Percentiles rank a stretch among this genome's conserved stretches.
phyloP scores from a whole-genome alignment of 2,888 invertebrate genomes.

The Apomyelois bistriatella region DNA sequence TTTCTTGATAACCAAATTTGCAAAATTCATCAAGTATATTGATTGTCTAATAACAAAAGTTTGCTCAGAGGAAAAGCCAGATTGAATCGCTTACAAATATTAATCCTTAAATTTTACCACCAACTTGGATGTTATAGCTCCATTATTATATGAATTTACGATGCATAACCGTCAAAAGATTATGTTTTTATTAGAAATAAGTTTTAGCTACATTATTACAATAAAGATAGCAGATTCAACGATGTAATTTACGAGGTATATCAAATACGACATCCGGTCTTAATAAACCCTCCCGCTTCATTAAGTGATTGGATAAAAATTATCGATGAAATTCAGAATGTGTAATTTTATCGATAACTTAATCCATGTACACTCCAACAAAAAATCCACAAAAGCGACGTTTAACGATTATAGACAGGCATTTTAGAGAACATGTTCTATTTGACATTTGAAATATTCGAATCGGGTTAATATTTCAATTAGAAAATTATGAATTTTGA shows the following conservation, averaged over 20 bases:
- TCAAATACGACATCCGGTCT: conserved; percentile 47
- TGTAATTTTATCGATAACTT: too few relatives aligned
- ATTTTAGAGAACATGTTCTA: too few relatives aligned
- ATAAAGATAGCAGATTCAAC: conserved; percentile 29
- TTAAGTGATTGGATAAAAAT: conserved; percentile 21
- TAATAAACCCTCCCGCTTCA: conserved; percentile 43
- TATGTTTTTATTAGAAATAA: conserved; percentile 12
- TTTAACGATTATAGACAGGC: neutral
- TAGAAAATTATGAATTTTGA: neutral
- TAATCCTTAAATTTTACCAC: too few relatives aligned
- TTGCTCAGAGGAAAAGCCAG: too few relatives aligned
- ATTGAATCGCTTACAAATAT: too few relatives aligned
- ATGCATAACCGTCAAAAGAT: neutral
- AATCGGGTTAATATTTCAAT: neutral
- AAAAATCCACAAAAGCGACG: neutral
- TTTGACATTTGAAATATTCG: neutral
- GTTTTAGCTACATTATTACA: conserved; percentile 6
- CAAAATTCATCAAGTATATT: neutral
- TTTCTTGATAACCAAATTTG: too few relatives aligned
- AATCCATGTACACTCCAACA: too few relatives aligned
- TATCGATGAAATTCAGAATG: conserved; percentile 20
- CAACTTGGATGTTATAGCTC: neutral
- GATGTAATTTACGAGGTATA: conserved; percentile 44
- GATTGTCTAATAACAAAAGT: neutral
- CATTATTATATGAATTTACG: neutral